Evolutionary conservation across 2,888 invertebrate genomes (phyloP).

Genomic region (Pemphredon lugubris): DNA sequence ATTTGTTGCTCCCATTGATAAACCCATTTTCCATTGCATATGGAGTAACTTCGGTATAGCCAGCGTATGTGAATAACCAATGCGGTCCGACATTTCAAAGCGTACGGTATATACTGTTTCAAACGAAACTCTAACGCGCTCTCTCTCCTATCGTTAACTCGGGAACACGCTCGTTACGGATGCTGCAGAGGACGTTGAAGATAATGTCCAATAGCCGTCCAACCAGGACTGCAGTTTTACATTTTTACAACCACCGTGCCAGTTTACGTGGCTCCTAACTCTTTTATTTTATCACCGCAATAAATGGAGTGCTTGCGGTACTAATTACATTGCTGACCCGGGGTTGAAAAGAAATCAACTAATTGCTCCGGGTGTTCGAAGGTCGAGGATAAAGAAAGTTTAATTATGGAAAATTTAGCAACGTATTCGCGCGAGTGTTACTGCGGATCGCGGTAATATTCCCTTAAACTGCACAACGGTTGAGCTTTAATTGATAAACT

Average conservation of each 20-base stretch:
- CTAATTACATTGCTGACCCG: conserved; percentile 1
- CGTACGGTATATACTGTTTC: conserved; percentile 28
- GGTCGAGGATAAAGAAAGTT: neutral
- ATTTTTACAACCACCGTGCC: conserved; percentile 12
- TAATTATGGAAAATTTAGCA: neutral
- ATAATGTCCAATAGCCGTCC: conserved; percentile 27
- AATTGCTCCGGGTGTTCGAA: conserved; percentile 16
- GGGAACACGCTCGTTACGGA: conserved; percentile 18
- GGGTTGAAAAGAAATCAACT: conserved; percentile 26
- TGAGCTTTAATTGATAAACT: no score
- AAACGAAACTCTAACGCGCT: conserved; percentile 20
- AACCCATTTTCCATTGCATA: neutral
- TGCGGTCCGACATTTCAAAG: conserved; percentile 21
- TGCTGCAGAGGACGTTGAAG: conserved; percentile 7
- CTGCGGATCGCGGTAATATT: no score
- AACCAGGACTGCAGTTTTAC: neutral
- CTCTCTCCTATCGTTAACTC: conserved; percentile 24
- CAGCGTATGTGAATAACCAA: neutral
- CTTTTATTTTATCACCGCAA: neutral
- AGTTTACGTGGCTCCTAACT: conserved; percentile 23
- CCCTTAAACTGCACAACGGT: no score
- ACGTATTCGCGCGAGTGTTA: neutral
- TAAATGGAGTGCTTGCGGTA: neutral
- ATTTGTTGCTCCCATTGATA: neutral
- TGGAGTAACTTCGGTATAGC: neutral